Base-by-base conservation (phyloP, 2,888 invertebrate species). In the Phragmatobia fuliginosa region DNA sequence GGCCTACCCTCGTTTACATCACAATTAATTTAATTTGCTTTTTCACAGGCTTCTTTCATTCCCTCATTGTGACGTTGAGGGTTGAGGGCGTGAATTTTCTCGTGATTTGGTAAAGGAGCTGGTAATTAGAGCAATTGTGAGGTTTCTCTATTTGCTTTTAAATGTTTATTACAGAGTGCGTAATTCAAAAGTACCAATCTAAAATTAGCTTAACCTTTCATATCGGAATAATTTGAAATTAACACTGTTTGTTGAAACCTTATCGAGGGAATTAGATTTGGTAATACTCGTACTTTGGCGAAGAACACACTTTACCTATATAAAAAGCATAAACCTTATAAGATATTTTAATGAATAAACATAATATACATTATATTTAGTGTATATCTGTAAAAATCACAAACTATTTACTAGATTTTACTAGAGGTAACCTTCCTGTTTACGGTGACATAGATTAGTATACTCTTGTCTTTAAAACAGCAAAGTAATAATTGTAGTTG, bases 11-110 rank as follows among this genome's bases (percentile, higher is more conserved):
- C 93, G 93, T 93, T 94, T 93, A 94, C 92, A 92, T 92, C 92
- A 92, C 94, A 93, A 94, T 92, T 93, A 93, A 94, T 91, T 94
- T 94, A 94, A 94, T 94, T 94, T 94, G 93, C 92, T 93, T 94
- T 93, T 94, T 94, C 92, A 93, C 92, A 90, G 94, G 93, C 92
- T 94, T 94, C 94, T 92, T 91, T 91, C 90, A 92, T 90, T 92
- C 90, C 89, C 89, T 90, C 89, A 91, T 91, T 92, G 91, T 91
- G 88, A 91, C 89, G 90, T 90, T 88, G 89, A 90, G 92, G 90
- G 89, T 86, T 87, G 88, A 90, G 91, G 90, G 93, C 90, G 94
- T 90, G 91, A 94, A 94, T 92, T 91, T 93, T 92, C 92, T 92
- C 90, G 91, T 93, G 92, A 93, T 94, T 94, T 92, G 92, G 93